These are phyloP conservation scores for Pseudeuparius sepicola DNA, from an alignment of 2,888 invertebrate species.

Conservation along the genomic window DNA sequence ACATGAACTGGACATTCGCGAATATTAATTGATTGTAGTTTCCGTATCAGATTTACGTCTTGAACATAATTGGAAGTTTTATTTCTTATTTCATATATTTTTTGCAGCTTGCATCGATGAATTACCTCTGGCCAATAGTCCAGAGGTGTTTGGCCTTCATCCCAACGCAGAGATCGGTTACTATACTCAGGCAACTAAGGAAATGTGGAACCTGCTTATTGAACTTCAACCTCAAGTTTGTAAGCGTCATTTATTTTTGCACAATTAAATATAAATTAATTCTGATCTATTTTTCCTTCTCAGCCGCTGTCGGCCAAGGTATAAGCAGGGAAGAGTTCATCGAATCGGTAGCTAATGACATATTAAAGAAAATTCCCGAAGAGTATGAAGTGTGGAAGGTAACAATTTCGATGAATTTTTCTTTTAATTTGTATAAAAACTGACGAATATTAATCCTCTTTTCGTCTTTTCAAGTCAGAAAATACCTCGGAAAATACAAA, in stretches of 20 bases:
- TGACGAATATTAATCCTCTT: too few relatives aligned
- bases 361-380: constrained; percentile 63
- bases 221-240: constrained; percentile 86
- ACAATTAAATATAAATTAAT: neutral
- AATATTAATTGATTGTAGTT: too few relatives aligned
- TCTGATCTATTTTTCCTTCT: constrained; percentile 7
- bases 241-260: constrained; percentile 35
- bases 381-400: constrained; percentile 61
- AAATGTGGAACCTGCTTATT: constrained; percentile 78
- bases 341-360: constrained; percentile 66
- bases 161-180: constrained; percentile 94
- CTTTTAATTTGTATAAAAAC: too few relatives aligned
- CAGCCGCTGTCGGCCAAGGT: constrained; percentile 58
- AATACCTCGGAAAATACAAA: too few relatives aligned
- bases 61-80: too few relatives aligned
- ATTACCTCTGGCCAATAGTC: constrained; percentile 74
- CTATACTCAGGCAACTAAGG: constrained; percentile 76
- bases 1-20: too few relatives aligned
- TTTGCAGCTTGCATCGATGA: constrained; percentile 64
- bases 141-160: constrained; percentile 87
- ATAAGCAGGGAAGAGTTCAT: constrained; percentile 82
- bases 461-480: too few relatives aligned
- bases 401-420: too few relatives aligned
- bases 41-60: too few relatives aligned
- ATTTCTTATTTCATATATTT: constrained; percentile 4